phyloP scores from a whole-genome alignment of 2,113 vertebrate genomes.

The Peromyscus maniculatus region DNA sequence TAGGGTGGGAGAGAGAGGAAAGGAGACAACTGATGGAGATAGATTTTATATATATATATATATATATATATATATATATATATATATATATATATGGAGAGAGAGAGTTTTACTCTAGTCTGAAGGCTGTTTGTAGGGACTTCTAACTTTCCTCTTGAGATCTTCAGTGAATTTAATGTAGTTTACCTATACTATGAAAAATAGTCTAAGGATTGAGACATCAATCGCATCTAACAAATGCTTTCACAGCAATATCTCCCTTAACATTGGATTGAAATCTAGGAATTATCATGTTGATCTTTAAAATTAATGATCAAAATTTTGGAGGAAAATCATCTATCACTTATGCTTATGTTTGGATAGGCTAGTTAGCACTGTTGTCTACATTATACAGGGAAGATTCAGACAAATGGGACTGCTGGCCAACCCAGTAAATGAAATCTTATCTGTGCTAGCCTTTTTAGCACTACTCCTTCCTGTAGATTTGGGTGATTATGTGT shows the following conservation, averaged over 20 bases:
- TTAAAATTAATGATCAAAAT: neutral
- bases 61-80: too few species aligned
- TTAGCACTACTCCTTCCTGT: neutral
- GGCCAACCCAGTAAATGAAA: neutral
- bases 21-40: neutral
- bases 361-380: neutral
- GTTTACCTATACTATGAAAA: neutral
- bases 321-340: neutral
- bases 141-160: neutral
- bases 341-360: neutral
- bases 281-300: neutral
- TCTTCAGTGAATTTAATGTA: neutral
- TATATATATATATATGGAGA: neutral
- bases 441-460: neutral
- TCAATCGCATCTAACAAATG: neutral
- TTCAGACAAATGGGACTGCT: neutral
- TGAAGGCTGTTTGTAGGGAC: neutral
- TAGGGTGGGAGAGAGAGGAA: neutral
- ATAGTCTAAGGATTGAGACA: neutral
- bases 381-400: neutral
- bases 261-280: neutral
- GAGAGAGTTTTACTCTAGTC: neutral
- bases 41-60: too few species aligned
- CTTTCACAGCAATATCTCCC: neutral
- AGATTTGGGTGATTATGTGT: neutral